Evolutionary conservation across 1,140 invertebrate species (phyloP).

Genomic region (Ostrea edulis): DNA sequence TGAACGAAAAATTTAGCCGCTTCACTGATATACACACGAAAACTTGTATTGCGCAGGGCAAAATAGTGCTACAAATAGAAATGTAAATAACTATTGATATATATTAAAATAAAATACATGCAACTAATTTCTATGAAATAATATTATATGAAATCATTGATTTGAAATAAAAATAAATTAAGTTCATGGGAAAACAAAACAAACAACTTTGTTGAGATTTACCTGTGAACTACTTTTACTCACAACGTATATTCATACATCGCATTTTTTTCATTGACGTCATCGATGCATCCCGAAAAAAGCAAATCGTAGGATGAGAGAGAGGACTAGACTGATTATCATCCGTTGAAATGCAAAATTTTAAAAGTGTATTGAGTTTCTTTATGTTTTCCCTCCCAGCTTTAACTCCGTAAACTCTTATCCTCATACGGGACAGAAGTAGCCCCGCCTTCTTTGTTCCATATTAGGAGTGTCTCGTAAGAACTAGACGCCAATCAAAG

Average conservation of each 20-base stretch:
- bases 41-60: constrained; percentile 61
- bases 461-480: constrained; percentile 64
- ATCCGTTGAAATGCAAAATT: neutral
- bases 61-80: constrained; percentile 62
- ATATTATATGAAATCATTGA: neutral
- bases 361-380: neutral
- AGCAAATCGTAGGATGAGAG: neutral
- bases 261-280: constrained; percentile 37
- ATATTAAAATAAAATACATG: neutral
- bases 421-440: constrained; percentile 5
- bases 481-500: constrained; percentile 58
- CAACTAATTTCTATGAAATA: neutral
- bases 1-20: constrained; percentile 67
- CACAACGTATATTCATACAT: constrained; percentile 35
- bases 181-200: neutral
- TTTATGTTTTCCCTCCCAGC: neutral
- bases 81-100: neutral
- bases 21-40: constrained; percentile 44
- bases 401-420: constrained; percentile 13
- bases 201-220: neutral
- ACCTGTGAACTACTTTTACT: constrained; percentile 43
- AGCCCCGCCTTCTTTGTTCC: constrained; percentile 53
- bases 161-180: neutral
- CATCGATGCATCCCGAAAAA: constrained; percentile 12
- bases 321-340: neutral